phyloP scores from a whole-genome alignment of 2,888 invertebrate genomes.

The Andrena marginata region DNA sequence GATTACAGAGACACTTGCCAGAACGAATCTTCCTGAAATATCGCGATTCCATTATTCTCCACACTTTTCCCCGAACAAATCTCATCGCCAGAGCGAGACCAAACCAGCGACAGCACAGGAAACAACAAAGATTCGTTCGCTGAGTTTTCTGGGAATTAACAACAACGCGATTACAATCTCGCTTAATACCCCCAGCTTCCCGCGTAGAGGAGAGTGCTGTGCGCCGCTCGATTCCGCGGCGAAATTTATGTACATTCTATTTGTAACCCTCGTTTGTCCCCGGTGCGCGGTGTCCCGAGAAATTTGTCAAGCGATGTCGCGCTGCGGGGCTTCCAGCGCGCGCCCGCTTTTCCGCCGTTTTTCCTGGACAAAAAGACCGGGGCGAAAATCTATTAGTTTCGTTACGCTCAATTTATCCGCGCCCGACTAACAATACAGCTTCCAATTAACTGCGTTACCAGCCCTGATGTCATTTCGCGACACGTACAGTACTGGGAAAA shows the following conservation, averaged over 20 bases:
- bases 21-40: neutral
- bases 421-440: constrained; percentile 4
- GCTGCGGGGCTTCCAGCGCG: neutral
- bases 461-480: constrained; percentile 19
- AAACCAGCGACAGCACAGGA: neutral
- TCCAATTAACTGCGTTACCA: constrained; percentile 33
- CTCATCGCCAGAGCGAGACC: neutral
- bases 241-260: constrained; percentile 32
- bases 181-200: constrained; percentile 18
- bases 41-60: neutral
- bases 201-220: neutral
- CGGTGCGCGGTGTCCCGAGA: neutral
- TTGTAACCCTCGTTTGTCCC: neutral
- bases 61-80: neutral
- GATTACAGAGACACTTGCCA: too few relatives aligned
- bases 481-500: too few relatives aligned
- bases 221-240: neutral
- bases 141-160: constrained; percentile 20
- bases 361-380: neutral
- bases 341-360: neutral
- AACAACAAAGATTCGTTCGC: constrained; percentile 27
- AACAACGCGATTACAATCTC: constrained; percentile 29
- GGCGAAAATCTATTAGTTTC: constrained; percentile 33
- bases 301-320: neutral
- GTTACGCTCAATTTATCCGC: constrained; percentile 30